Evolutionary conservation across 2,797 vertebrate genomes (phyloP).

Genomic region (Anguilla marmorata): DNA sequence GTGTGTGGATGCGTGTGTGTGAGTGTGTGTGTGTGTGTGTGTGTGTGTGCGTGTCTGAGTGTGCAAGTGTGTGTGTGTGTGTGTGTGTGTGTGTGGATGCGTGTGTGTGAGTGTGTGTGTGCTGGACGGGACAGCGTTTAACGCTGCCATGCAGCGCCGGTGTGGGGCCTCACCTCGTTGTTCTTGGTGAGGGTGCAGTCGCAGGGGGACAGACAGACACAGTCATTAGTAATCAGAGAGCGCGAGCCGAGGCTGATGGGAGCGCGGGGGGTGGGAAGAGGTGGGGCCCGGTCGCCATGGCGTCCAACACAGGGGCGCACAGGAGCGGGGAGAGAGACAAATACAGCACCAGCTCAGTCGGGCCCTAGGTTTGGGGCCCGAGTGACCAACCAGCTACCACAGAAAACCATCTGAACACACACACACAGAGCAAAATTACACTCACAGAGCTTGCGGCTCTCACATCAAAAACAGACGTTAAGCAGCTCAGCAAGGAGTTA

Average conservation of each 20-base stretch:
- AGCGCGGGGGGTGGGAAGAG: not conserved
- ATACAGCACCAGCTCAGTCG: conserved; percentile 16
- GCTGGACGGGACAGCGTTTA: not conserved
- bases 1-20: not conserved
- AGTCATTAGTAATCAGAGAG: conserved; percentile 36
- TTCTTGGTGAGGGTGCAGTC: conserved; percentile 56
- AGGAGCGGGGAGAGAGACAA: conserved; percentile 24
- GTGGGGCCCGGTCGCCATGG: conserved; percentile 26
- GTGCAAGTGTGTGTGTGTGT: not conserved
- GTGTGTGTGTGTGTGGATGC: not conserved
- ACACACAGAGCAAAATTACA: not conserved
- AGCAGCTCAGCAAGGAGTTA: not conserved
- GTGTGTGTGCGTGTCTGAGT: not conserved
- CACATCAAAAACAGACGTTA: not conserved
- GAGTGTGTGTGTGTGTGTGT: not conserved
- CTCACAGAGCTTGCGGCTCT: not conserved
- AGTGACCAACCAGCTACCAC: not conserved
- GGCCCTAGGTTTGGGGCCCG: not conserved
- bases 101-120: not conserved
- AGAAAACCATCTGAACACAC: not conserved
- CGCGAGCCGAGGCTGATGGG: conserved; percentile 29
- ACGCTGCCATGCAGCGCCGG: not conserved
- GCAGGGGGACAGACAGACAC: conserved; percentile 43
- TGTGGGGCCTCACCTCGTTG: conserved; percentile 62
- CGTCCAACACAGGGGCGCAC: conserved; percentile 25